These are phyloP conservation scores for Eudemis profundana DNA, from an alignment of 2,888 invertebrate species.

Conservation along the genomic window DNA sequence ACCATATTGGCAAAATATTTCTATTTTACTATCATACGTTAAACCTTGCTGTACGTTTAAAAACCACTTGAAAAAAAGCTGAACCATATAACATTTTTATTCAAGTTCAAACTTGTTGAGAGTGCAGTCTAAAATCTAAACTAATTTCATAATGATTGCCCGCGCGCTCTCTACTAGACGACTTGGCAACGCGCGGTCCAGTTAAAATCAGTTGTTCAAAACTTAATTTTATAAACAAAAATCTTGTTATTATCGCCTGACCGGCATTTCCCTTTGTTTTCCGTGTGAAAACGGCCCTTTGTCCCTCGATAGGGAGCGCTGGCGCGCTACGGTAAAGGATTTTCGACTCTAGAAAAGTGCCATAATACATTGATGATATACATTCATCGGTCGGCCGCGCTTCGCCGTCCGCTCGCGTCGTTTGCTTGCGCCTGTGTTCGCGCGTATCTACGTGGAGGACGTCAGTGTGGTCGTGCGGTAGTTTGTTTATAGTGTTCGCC, in stretches of 20 bases:
- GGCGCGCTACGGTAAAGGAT: slow-evolving; percentile 77
- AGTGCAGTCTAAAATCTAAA: slow-evolving; percentile 64
- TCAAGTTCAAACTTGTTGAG: slow-evolving; percentile 57
- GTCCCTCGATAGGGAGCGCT: slow-evolving; percentile 79
- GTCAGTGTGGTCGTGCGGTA: slow-evolving; percentile 78
- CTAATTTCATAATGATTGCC: slow-evolving; percentile 72
- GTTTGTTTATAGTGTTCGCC: slow-evolving; percentile 86
- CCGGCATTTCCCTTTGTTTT: slow-evolving; percentile 83
- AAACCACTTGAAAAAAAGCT: slow-evolving; percentile 39
- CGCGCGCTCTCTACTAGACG: slow-evolving; percentile 68
- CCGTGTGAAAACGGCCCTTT: slow-evolving; percentile 79
- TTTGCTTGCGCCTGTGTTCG: slow-evolving; percentile 71
- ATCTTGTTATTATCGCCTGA: slow-evolving; percentile 63
- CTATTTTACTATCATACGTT: slow-evolving; percentile 63
- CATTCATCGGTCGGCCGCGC: slow-evolving; percentile 73
- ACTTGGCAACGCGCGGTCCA: slow-evolving; percentile 74
- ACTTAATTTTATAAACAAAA: slow-evolving; percentile 65
- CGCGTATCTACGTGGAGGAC: slow-evolving; percentile 74
- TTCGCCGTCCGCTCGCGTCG: slow-evolving; percentile 77
- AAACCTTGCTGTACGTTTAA: slow-evolving; percentile 47
- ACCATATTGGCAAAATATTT: slow-evolving; percentile 60
- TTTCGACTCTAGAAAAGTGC: slow-evolving; percentile 83
- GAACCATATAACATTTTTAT: slow-evolving; percentile 58
- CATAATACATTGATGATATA: slow-evolving; percentile 77
- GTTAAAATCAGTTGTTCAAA: slow-evolving; percentile 64